Evolutionary conservation across 2,113 vertebrate genomes (phyloP).

Genomic region (Macrotis lagotis): DNA sequence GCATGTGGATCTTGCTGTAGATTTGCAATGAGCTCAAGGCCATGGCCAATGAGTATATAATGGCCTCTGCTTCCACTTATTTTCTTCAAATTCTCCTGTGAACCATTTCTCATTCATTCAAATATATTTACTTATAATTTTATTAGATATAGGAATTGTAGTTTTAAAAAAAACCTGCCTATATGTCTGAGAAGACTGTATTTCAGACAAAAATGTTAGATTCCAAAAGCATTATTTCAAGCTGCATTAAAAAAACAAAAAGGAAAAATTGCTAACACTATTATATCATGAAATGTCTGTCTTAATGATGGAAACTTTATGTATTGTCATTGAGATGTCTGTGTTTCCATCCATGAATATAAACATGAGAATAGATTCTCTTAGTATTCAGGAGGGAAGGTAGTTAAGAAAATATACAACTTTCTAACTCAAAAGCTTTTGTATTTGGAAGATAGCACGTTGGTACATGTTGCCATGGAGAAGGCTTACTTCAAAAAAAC

Average conservation of each 20-base stretch:
- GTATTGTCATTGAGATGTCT: background rate
- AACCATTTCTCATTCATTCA: constrained; percentile 66
- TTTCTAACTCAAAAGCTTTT: background rate
- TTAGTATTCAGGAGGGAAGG: background rate
- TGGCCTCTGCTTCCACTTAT: constrained; percentile 32
- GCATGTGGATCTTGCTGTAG: constrained; percentile 94
- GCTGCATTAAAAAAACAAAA: constrained; percentile 78
- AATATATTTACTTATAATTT: constrained; percentile 81
- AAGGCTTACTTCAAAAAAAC: background rate
- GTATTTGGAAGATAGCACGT: background rate
- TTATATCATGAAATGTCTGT: constrained; percentile 20
- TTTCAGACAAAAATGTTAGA: constrained; percentile 76
- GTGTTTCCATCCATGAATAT: background rate
- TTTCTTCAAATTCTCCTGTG: constrained; percentile 65
- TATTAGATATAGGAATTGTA: constrained; percentile 73
- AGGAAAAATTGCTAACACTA: constrained; percentile 81
- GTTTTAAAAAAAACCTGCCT: constrained; percentile 58
- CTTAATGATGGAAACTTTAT: background rate
- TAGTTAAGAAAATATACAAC: background rate
- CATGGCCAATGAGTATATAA: constrained; percentile 94
- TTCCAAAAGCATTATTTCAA: constrained; percentile 77
- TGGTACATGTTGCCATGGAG: background rate
- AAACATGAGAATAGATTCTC: background rate
- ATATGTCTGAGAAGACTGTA: constrained; percentile 56
- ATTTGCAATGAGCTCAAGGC: constrained; percentile 98